Evolutionary conservation across 2,888 invertebrate genomes (phyloP).

Genomic region (Eristalinus aeneus): DNA sequence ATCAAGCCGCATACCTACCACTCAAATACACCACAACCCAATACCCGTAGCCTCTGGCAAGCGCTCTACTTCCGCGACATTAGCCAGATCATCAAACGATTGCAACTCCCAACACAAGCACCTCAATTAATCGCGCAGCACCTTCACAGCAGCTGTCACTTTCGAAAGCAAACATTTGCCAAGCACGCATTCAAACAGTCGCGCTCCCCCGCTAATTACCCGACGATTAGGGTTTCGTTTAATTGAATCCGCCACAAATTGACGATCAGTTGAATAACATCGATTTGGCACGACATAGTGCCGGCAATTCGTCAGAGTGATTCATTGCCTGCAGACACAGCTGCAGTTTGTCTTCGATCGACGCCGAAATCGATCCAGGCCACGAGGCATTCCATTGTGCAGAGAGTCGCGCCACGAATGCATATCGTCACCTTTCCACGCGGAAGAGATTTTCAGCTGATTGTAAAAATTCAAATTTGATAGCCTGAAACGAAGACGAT

Average conservation of each 20-base stretch:
- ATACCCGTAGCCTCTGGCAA: neutral
- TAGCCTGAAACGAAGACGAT: conserved; percentile 19
- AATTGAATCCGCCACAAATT: conserved; percentile 18
- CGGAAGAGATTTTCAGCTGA: conserved; percentile 49
- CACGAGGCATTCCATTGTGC: neutral
- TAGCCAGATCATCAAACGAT: neutral
- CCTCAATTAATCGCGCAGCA: neutral
- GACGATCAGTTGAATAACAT: conserved; percentile 10
- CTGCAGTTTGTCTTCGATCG: conserved; percentile 14
- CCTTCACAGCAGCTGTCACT: neutral
- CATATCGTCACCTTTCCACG: conserved; percentile 55
- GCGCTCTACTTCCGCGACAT: neutral
- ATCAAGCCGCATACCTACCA: neutral
- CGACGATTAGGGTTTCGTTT: neutral
- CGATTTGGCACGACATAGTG: neutral
- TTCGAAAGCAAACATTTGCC: neutral
- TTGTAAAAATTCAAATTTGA: conserved; percentile 52
- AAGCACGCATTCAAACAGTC: neutral
- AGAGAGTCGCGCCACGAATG: conserved; percentile 28
- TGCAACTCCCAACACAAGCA: neutral
- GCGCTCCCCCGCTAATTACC: neutral
- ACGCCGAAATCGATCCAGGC: neutral
- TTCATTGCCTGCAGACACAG: conserved; percentile 17
- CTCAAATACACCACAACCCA: neutral
- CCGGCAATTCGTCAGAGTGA: conserved; percentile 1